These are phyloP conservation scores for Lasioglossum baleicum DNA, from an alignment of 1,140 invertebrate species.

Conservation along the genomic window DNA sequence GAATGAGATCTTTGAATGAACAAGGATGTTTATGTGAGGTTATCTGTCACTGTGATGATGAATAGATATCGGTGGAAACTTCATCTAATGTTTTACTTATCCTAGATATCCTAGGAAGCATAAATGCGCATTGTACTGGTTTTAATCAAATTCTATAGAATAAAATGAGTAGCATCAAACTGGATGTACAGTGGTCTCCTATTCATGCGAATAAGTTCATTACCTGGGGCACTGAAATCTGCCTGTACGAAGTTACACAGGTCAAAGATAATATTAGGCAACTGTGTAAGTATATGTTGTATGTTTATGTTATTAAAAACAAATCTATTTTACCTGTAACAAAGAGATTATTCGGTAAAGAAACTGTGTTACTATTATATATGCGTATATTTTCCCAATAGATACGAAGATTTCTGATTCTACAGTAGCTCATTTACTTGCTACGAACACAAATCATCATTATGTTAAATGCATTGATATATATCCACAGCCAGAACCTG, in stretches of 20 bases:
- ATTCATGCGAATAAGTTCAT: constrained; percentile 89
- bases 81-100: neutral
- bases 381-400: constrained; percentile 71
- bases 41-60: constrained; percentile 1
- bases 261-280: constrained; percentile 82
- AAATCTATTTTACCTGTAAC: neutral
- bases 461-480: constrained; percentile 90
- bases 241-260: constrained; percentile 87
- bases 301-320: neutral
- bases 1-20: neutral
- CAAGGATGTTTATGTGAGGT: neutral
- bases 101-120: neutral
- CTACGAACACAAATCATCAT: constrained; percentile 84
- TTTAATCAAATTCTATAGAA: neutral
- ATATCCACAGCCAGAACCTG: constrained; percentile 85
- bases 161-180: constrained; percentile 80
- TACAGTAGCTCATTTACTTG: constrained; percentile 84
- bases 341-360: neutral
- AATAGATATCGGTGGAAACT: neutral
- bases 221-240: constrained; percentile 92
- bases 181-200: constrained; percentile 91
- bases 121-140: neutral
- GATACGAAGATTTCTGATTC: constrained; percentile 85
- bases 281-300: constrained; percentile 78
- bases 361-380: neutral